phyloP scores from a whole-genome alignment of 2,797 vertebrate genomes.

The Pangasius larnaudii region DNA sequence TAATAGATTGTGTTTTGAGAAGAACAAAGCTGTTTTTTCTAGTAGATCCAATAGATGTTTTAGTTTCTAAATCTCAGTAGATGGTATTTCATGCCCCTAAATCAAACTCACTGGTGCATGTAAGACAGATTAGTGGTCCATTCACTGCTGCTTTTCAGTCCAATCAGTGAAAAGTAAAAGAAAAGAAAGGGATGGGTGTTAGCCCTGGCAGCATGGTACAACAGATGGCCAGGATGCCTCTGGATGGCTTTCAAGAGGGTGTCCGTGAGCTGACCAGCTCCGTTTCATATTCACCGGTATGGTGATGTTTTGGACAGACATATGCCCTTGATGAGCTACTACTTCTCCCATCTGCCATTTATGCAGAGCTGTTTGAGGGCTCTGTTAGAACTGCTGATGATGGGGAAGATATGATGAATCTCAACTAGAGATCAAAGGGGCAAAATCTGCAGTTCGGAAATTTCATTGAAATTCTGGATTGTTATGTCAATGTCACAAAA shows the following conservation, averaged over 20 bases:
- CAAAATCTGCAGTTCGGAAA: background rate
- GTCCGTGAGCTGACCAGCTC: conserved; percentile 66
- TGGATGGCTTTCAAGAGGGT: conserved; percentile 59
- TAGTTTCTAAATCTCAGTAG: conserved; percentile 11
- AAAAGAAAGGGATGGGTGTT: conserved; percentile 28
- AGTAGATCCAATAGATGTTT: background rate
- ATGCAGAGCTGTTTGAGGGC: conserved; percentile 11
- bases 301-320: conserved; percentile 53
- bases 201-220: conserved; percentile 45
- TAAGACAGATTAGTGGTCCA: conserved; percentile 42
- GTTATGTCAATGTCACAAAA: conserved; percentile 1
- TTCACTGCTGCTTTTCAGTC: conserved; percentile 23
- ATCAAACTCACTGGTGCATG: conserved; percentile 21
- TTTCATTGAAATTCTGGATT: background rate
- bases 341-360: conserved; percentile 60
- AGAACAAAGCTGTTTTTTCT: background rate
- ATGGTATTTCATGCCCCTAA: conserved; percentile 37
- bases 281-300: conserved; percentile 58
- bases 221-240: conserved; percentile 58
- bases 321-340: conserved; percentile 54
- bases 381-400: conserved; percentile 24
- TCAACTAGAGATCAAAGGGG: background rate
- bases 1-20: conserved; percentile 28
- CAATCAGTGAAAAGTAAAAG: conserved; percentile 20
- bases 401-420: conserved; percentile 17